Percentiles rank a stretch among this genome's conserved stretches.
These are phyloP conservation scores for Ceryle rudis DNA, from an alignment of 2,797 vertebrate species.

Conservation along the genomic window DNA sequence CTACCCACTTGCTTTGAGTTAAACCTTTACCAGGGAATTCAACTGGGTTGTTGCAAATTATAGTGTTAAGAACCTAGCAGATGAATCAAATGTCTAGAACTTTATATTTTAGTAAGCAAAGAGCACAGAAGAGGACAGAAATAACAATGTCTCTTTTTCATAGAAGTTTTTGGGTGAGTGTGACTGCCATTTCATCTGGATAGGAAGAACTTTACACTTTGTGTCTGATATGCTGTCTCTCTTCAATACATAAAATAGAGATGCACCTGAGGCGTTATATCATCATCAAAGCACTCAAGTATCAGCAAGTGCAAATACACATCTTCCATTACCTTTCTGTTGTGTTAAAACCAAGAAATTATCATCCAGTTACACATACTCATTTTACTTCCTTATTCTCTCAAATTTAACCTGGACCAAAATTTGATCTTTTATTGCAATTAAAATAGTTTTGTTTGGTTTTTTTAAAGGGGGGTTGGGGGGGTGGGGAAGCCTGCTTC, in stretches of 20 bases:
- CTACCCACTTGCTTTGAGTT: not conserved
- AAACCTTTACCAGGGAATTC: not conserved
- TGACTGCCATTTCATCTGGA: not conserved
- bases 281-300: not conserved
- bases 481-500: not conserved
- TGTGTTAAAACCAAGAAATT: not conserved
- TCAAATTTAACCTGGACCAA: not conserved
- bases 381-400: not conserved
- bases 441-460: not conserved
- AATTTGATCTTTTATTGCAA: not conserved
- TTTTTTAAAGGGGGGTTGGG: not conserved
- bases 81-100: not conserved
- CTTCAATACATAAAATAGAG: not conserved
- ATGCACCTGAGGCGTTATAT: not conserved
- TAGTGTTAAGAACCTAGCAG: not conserved
- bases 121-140: not conserved
- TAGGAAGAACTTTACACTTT: not conserved
- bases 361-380: not conserved
- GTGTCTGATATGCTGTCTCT: not conserved
- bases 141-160: not conserved
- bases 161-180: not conserved
- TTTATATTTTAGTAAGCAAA: not conserved
- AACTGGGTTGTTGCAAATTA: not conserved
- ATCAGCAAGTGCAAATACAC: not conserved
- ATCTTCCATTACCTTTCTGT: not conserved